Conservation (phyloP, 1,140 invertebrate species). For the Drosophila baimaii region DNA sequence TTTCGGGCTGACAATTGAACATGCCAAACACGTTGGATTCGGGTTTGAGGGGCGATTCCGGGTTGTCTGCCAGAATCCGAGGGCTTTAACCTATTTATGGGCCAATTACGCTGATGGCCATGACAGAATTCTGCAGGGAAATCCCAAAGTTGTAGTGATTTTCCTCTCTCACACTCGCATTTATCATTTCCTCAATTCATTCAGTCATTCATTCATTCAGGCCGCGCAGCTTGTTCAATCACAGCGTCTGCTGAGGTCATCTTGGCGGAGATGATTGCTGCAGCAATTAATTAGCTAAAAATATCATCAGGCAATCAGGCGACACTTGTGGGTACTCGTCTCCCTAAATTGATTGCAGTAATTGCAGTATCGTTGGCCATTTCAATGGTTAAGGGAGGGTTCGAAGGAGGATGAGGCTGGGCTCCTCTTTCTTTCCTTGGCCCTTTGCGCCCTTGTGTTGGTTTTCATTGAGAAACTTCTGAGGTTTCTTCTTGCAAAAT, state of each 20-base stretch:
- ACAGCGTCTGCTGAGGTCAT: conserved; percentile 12
- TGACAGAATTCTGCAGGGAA: conserved; percentile 24
- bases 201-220: conserved; percentile 7
- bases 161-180: conserved; percentile 14
- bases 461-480: conserved; percentile 10
- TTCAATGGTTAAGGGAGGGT: conserved; percentile 13
- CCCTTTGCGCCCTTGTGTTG: neutral
- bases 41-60: conserved; percentile 33
- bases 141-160: conserved; percentile 16
- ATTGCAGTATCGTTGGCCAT: conserved; percentile 26
- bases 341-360: conserved; percentile 37
- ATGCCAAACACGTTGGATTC: conserved; percentile 71
- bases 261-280: conserved; percentile 19
- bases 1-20: conserved; percentile 59
- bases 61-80: conserved; percentile 15
- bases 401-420: neutral
- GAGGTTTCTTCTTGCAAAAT: conserved; percentile 48
- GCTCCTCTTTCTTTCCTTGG: neutral
- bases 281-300: conserved; percentile 52
- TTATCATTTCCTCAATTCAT: too few relatives aligned
- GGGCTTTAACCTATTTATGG: conserved; percentile 59
- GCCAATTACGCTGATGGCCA: conserved; percentile 37
- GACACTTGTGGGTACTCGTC: conserved; percentile 35
- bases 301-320: conserved; percentile 53
- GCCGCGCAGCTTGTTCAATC: conserved; percentile 2